phyloP scores from a whole-genome alignment of 1,140 invertebrate species.

The Eupristina koningsbergeri region DNA sequence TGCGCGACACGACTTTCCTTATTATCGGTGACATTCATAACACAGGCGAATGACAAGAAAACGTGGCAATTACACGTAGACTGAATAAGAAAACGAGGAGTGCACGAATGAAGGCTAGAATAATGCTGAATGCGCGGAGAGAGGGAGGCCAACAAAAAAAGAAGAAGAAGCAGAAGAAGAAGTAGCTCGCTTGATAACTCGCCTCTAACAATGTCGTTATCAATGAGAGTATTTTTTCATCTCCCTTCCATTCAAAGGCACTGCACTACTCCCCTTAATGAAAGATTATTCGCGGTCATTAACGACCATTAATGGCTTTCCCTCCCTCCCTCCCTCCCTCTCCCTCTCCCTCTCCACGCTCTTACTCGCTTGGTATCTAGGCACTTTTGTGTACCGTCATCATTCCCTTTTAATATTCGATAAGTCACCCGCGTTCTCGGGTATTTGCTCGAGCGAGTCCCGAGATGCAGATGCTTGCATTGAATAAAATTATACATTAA shows the following conservation, averaged over 20 bases:
- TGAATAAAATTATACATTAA: not conserved
- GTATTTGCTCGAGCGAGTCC: not conserved
- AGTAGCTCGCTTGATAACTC: slow-evolving; percentile 14
- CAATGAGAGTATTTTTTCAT: slow-evolving; percentile 14
- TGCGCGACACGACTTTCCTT: not conserved
- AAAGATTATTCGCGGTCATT: slow-evolving; percentile 42
- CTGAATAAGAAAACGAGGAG: too few species aligned
- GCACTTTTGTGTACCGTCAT: not conserved
- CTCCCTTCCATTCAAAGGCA: not conserved
- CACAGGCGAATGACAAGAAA: not conserved
- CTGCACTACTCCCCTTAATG: slow-evolving; percentile 18
- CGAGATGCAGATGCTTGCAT: not conserved
- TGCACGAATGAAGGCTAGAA: too few species aligned
- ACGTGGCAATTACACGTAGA: not conserved
- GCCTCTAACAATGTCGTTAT: slow-evolving; percentile 15
- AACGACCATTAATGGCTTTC: slow-evolving; percentile 31
- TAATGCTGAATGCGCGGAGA: too few species aligned
- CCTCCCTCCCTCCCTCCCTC: not conserved
- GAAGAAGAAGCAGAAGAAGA: not conserved
- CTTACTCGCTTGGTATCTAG: too few species aligned
- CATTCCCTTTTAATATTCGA: not conserved
- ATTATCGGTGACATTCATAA: not conserved
- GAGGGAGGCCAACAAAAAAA: not conserved
- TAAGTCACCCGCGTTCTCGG: not conserved
- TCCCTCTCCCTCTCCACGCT: too few species aligned